Evolutionary conservation across 1,140 invertebrate genomes (phyloP).

Genomic region (Lepidurus couesii): DNA sequence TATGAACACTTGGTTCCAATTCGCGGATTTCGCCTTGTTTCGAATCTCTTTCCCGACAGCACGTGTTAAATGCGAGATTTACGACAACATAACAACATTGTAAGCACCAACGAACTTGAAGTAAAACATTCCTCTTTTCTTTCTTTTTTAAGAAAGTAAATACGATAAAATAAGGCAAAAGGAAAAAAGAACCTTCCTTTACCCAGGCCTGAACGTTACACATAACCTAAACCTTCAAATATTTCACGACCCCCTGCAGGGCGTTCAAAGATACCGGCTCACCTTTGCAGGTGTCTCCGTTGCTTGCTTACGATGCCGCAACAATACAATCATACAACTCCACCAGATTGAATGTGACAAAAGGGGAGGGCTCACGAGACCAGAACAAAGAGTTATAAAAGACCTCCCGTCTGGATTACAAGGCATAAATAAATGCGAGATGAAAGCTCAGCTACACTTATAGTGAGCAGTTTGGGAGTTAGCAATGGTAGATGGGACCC

Average conservation of each 20-base stretch:
- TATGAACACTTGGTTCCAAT: too few species aligned
- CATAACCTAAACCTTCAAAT: constrained; percentile 1
- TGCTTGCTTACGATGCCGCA: constrained; percentile 1
- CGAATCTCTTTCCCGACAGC: too few species aligned
- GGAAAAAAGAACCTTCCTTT: neutral
- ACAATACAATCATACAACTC: neutral
- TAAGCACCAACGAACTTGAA: too few species aligned
- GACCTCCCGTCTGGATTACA: neutral
- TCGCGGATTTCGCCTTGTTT: too few species aligned
- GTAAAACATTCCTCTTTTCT: too few species aligned
- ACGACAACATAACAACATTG: too few species aligned
- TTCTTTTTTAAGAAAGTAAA: too few species aligned
- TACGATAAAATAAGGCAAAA: too few species aligned
- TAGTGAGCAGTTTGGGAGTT: neutral
- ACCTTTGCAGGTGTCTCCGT: constrained; percentile 2
- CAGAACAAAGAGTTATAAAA: neutral
- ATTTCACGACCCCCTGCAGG: constrained; percentile 1
- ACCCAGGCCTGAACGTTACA: neutral
- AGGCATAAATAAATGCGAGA: constrained; percentile 15
- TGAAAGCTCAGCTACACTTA: neutral
- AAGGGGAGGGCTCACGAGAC: neutral
- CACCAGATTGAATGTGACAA: neutral
- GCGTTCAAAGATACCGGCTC: constrained; percentile 12
- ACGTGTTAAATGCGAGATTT: too few species aligned
- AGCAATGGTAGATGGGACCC: too few species aligned